phyloP scores from a whole-genome alignment of 2,888 invertebrate species.

The Eumerus sabulonum region DNA sequence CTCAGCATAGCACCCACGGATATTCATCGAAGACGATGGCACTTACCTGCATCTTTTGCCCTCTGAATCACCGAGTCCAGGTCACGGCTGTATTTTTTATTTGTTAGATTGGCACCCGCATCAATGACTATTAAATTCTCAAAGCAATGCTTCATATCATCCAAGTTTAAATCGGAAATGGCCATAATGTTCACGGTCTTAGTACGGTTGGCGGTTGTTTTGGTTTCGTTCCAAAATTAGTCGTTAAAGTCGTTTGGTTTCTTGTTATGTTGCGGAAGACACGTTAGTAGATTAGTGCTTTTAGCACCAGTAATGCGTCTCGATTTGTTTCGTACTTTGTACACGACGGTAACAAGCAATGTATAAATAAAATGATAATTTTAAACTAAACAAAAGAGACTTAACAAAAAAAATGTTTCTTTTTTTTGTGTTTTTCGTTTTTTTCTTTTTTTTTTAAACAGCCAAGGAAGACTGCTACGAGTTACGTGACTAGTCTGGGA shows the following conservation, averaged over 20 bases:
- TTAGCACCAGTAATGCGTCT: constrained; percentile 24
- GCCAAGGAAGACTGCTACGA: constrained; percentile 44
- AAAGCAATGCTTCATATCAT: constrained; percentile 88
- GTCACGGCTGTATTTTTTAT: constrained; percentile 95
- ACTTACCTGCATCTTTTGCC: constrained; percentile 92
- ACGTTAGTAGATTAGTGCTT: constrained; percentile 33
- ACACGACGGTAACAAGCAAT: constrained; percentile 36
- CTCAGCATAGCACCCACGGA: too few relatives aligned
- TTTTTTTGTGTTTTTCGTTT: constrained; percentile 43
- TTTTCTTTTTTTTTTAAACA: constrained; percentile 46
- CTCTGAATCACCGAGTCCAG: constrained; percentile 94
- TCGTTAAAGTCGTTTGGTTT: constrained; percentile 39
- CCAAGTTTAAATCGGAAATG: constrained; percentile 70
- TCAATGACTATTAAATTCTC: constrained; percentile 95
- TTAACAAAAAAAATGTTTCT: constrained; percentile 35
- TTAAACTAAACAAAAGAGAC: constrained; percentile 33
- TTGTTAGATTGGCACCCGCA: constrained; percentile 94
- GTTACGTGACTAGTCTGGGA: constrained; percentile 67
- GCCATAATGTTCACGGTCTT: constrained; percentile 69
- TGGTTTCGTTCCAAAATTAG: background rate
- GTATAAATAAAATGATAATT: constrained; percentile 34
- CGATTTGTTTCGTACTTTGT: constrained; percentile 23
- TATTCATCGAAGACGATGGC: background rate
- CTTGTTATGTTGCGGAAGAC: constrained; percentile 24
- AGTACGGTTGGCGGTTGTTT: constrained; percentile 10